Conservation (phyloP, 2,797 vertebrate species). For the Urophycis tenuis region DNA sequence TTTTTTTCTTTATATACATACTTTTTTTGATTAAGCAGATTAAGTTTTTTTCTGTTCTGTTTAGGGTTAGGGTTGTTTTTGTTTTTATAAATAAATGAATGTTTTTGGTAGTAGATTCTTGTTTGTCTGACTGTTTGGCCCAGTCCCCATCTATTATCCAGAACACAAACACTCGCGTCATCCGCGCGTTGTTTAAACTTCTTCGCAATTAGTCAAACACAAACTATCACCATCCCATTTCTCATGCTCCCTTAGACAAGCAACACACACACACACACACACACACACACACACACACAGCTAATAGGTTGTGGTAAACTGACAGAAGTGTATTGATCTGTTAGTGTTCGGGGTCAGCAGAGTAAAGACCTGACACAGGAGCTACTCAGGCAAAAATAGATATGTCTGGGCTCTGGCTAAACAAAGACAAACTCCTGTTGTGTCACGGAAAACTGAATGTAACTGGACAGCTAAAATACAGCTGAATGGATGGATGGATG, state of each 20-base stretch:
- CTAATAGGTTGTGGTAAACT: constrained; percentile 35
- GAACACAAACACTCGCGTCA: background rate
- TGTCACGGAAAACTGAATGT: background rate
- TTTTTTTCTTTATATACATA: too few species aligned
- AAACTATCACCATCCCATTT: background rate
- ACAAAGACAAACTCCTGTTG: background rate
- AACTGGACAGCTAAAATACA: background rate
- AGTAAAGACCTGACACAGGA: constrained; percentile 36
- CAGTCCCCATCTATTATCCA: background rate
- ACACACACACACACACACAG: constrained; percentile 18
- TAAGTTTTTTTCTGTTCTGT: background rate
- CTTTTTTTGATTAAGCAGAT: background rate
- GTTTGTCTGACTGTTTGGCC: background rate
- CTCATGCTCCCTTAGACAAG: background rate
- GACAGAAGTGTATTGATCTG: constrained; percentile 43
- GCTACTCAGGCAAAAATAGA: constrained; percentile 22
- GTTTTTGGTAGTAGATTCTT: background rate
- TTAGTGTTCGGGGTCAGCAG: constrained; percentile 45
- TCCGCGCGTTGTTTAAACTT: background rate
- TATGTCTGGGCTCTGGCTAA: background rate
- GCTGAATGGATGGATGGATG: background rate
- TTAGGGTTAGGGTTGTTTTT: background rate
- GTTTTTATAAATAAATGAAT: background rate
- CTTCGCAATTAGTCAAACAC: background rate
- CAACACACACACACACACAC: constrained; percentile 9